phyloP scores from a whole-genome alignment of 2,888 invertebrate genomes.

The Sarcophaga caerulescens region DNA sequence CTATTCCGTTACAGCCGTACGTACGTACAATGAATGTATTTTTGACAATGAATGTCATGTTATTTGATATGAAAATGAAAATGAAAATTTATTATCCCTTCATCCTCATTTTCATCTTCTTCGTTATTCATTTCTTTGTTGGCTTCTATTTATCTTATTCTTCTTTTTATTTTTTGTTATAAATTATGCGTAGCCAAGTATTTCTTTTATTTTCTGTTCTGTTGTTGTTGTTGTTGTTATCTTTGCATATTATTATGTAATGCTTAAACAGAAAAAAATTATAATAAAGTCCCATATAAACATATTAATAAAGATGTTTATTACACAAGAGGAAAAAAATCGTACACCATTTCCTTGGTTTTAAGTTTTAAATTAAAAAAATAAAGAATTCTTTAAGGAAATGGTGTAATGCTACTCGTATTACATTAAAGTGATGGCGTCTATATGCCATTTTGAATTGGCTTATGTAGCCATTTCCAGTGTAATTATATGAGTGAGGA shows the following conservation, averaged over 20 bases:
- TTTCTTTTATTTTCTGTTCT: not conserved
- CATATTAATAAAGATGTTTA: conserved; percentile 1
- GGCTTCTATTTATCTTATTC: no score
- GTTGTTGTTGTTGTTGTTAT: conserved; percentile 16
- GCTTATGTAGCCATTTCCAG: not conserved
- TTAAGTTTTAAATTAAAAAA: no score
- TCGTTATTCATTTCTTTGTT: not conserved
- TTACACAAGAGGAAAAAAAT: not conserved
- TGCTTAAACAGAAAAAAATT: conserved; percentile 12
- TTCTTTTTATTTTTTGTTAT: conserved; percentile 27
- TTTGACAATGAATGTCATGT: conserved; percentile 27
- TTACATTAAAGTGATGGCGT: no score
- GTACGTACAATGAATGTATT: no score
- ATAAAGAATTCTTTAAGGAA: no score
- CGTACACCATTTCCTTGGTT: conserved; percentile 30
- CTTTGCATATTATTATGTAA: not conserved
- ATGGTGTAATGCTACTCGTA: no score
- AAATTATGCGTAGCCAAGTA: conserved; percentile 49
- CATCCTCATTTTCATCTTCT: not conserved
- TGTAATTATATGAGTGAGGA: not conserved
- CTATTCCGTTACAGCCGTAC: no score
- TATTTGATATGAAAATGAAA: conserved; percentile 17
- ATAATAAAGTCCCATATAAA: conserved; percentile 13
- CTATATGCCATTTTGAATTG: no score
- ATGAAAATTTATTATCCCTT: conserved; percentile 53